Percentiles rank a stretch among this genome's conserved stretches.
Evolutionary conservation across 2,888 invertebrate genomes (phyloP).

Genomic region (Bursaphelenchus okinawaensis): DNA sequence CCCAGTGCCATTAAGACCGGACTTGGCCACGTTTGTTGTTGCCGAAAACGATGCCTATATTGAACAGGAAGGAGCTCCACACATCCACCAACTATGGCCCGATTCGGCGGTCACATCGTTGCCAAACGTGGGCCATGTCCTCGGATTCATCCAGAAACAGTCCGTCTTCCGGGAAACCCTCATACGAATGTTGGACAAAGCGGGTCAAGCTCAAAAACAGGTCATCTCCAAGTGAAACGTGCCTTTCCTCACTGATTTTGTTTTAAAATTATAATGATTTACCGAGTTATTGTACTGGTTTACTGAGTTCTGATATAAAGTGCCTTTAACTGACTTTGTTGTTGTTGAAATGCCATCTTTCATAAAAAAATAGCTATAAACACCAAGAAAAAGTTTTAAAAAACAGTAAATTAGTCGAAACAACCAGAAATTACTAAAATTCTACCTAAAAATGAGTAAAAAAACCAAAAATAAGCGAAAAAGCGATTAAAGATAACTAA

Average conservation of each 20-base stretch:
- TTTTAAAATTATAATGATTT: too few relatives aligned
- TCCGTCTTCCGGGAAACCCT: neutral
- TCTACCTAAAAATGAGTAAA: too few relatives aligned
- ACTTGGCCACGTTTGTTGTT: slow-evolving; percentile 76
- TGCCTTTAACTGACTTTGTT: too few relatives aligned
- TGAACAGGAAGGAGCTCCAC: slow-evolving; percentile 4
- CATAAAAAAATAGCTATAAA: too few relatives aligned
- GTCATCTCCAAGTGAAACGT: neutral
- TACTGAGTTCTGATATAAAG: too few relatives aligned
- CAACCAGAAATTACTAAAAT: neutral
- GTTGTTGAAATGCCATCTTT: too few relatives aligned
- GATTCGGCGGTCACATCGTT: slow-evolving; percentile 36
- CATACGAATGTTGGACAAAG: neutral
- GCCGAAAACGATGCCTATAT: slow-evolving; percentile 50
- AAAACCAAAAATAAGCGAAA: too few relatives aligned
- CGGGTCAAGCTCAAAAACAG: neutral
- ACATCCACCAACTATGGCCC: slow-evolving; percentile 40
- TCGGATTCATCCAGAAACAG: slow-evolving; percentile 22
- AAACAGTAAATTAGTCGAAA: neutral
- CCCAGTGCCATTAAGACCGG: slow-evolving; percentile 75
- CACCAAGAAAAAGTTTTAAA: too few relatives aligned
- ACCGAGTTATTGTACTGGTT: too few relatives aligned
- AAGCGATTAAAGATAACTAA: too few relatives aligned
- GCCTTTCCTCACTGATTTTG: neutral
- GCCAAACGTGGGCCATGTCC: slow-evolving; percentile 42